Evolutionary conservation across 1,140 invertebrate genomes (phyloP).

Genomic region (Diorhabda elongata): DNA sequence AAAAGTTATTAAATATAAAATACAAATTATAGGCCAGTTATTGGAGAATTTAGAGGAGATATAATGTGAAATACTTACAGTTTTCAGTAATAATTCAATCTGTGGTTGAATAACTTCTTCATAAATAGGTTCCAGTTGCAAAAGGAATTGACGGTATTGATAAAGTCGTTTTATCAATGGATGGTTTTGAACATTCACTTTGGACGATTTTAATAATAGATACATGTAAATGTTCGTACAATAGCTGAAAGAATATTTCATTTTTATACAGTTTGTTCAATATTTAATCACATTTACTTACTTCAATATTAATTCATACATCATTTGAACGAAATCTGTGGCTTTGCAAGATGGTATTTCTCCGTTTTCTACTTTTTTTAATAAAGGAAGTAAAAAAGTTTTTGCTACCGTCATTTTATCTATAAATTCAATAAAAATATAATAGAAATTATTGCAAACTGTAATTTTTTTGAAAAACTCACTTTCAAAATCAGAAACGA

Average conservation of each 20-base stretch:
- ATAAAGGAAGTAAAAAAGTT: constrained; percentile 60
- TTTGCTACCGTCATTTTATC: constrained; percentile 59
- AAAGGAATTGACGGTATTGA: constrained; percentile 72
- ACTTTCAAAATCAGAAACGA: constrained; percentile 75
- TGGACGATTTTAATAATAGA: constrained; percentile 74
- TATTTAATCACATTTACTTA: constrained; percentile 43
- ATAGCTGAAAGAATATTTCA: constrained; percentile 56
- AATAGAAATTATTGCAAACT: constrained; percentile 19
- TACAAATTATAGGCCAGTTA: background rate
- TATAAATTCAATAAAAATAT: constrained; percentile 39
- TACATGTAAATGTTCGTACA: constrained; percentile 84
- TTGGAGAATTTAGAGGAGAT: constrained; percentile 4
- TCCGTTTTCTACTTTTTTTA: constrained; percentile 50
- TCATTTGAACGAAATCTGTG: constrained; percentile 64
- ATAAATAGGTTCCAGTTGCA: constrained; percentile 66
- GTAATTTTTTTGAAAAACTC: constrained; percentile 39
- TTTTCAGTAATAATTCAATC: constrained; percentile 50
- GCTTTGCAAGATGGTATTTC: constrained; percentile 52
- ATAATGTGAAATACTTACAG: constrained; percentile 16
- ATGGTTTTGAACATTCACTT: constrained; percentile 67
- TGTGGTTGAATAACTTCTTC: constrained; percentile 61
- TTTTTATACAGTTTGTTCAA: constrained; percentile 17
- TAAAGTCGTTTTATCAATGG: constrained; percentile 80
- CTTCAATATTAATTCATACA: constrained; percentile 70
- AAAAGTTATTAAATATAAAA: no score